Evolutionary conservation across 1,140 invertebrate genomes (phyloP), one percentile per base, ranked within the genome.

Genomic region (Stenopsyche tienmushanensis): DNA sequence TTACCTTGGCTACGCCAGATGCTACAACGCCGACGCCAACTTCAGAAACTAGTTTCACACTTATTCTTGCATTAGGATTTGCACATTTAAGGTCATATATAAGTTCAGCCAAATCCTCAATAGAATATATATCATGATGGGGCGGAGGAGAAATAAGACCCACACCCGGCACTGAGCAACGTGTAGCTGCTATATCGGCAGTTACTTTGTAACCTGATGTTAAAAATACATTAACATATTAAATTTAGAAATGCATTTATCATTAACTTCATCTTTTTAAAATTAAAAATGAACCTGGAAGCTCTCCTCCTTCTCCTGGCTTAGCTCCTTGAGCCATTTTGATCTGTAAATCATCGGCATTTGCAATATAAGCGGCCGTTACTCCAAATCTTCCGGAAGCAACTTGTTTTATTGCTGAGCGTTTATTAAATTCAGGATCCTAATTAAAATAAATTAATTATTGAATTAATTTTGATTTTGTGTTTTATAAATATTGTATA

Each of bases 301-400:
- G 76, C 80, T 98, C 94, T 20, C 96, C 95, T 42, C 94, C 95
- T 82, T 97, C 94, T 1, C 95, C 95, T 0, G 95, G 95, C 73
- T 98, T 98, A 18, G 95, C 96, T 13, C 96, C 96, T 80, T 98
- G 96, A n/a, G 96, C 96, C 94, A 98, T 97, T 82, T 98, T 98
- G 73, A 98, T 98, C 79, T 98, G 96, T 54, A 98, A 75, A 78
- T 97, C 95, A 78, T 98, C 94, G 13, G 97, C 93, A 82, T 99
- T 93, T 7, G 96, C 94, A 24, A 99, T 78, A 75, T 99, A 99
- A 0, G 95, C 91, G 39, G 94, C 94, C 0, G 96, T 99, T 0
- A 99, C 97, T 17, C 97, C 97, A 82, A 99, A 99, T 53, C 97
- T 84, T 17, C 97, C 97, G 34, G 94, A 97, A 3, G 97, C 97